Evolutionary conservation across 1,140 invertebrate species (phyloP).

Genomic region (Macrobrachium nipponense): DNA sequence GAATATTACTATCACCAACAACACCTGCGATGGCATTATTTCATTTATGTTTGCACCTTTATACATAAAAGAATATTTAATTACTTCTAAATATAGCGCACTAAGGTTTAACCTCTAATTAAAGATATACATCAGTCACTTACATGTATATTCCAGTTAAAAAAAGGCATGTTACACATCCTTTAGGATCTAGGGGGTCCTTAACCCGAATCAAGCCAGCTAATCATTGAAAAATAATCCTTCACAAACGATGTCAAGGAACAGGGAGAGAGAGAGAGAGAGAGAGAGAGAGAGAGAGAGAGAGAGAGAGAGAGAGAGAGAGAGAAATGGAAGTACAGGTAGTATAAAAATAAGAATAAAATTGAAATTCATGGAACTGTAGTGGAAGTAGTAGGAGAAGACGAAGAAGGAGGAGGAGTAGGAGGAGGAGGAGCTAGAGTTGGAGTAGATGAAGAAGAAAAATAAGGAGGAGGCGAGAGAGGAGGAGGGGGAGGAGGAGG

Average conservation of each 20-base stretch:
- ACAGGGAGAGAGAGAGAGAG: neutral
- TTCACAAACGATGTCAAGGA: neutral
- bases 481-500: neutral
- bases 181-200: no score
- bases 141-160: neutral
- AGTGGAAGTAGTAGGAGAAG: no score
- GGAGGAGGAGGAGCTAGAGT: neutral
- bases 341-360: neutral
- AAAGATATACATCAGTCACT: no score
- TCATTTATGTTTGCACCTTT: no score
- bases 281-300: constrained; percentile 14
- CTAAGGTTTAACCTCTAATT: no score
- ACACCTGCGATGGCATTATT: no score
- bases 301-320: neutral
- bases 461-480: constrained; percentile 8
- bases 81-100: no score
- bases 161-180: neutral
- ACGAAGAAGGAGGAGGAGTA: neutral
- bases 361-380: neutral
- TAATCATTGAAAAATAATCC: no score
- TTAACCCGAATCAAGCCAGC: no score
- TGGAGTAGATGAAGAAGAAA: no score
- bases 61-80: no score
- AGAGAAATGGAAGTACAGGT: neutral
- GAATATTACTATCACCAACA: no score